phyloP scores from a whole-genome alignment of 2,113 vertebrate genomes.

The Aphyosemion australe region DNA sequence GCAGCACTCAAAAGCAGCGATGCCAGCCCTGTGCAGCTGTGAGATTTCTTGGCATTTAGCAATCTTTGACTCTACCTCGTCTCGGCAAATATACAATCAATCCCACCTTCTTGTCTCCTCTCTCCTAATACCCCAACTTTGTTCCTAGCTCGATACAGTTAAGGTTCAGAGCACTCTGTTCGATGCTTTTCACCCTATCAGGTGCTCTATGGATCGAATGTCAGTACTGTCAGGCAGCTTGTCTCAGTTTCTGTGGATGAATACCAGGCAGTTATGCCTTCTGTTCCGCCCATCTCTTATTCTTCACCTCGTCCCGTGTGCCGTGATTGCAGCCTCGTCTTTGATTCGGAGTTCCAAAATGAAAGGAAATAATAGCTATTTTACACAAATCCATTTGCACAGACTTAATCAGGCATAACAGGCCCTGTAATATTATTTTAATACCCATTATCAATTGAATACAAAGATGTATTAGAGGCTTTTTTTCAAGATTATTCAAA shows the following conservation, averaged over 20 bases:
- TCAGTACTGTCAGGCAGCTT: conserved; percentile 54
- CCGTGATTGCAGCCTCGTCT: conserved; percentile 23
- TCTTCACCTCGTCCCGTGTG: conserved; percentile 28
- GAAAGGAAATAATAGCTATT: conserved; percentile 34
- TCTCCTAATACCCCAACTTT: conserved; percentile 41
- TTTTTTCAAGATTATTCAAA: conserved; percentile 61
- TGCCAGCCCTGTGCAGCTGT: conserved; percentile 18
- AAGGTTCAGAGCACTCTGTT: conserved; percentile 32
- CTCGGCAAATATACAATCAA: conserved; percentile 66
- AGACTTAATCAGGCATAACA: conserved; percentile 51
- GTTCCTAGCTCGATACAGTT: conserved; percentile 42
- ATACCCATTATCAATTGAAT: conserved; percentile 49
- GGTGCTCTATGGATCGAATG: conserved; percentile 61
- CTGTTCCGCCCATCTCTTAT: conserved; percentile 26
- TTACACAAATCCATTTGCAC: conserved; percentile 36
- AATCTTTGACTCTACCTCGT: conserved; percentile 30
- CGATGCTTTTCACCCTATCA: conserved; percentile 60
- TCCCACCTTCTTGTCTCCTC: conserved; percentile 53
- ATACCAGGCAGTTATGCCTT: conserved; percentile 37
- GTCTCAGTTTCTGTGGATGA: conserved; percentile 43
- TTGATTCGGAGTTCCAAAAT: conserved; percentile 21
- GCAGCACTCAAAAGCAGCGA: conserved; percentile 16
- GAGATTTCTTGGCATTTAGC: conserved; percentile 64
- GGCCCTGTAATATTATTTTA: conserved; percentile 49
- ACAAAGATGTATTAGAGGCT: conserved; percentile 53